A percentile compares a stretch with the other conserved stretches of the same genome.
Conservation (phyloP, 1,140 invertebrate genomes). For the Procambarus clarkii region DNA sequence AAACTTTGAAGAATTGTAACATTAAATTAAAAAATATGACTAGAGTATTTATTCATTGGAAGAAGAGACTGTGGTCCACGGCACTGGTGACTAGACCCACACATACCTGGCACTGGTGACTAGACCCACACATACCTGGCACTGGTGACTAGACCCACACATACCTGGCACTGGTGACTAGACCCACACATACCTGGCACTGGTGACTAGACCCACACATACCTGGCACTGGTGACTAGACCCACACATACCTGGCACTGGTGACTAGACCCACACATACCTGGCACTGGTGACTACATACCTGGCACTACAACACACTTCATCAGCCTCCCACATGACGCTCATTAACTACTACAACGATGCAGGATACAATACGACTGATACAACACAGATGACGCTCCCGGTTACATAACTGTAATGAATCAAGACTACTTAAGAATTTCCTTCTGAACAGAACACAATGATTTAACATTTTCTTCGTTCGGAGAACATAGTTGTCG, state of each 20-base stretch:
- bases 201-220: no score
- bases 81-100: not conserved
- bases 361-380: not conserved
- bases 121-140: no score
- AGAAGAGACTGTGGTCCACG: not conserved
- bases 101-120: no score
- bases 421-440: not conserved
- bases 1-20: not conserved
- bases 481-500: no score
- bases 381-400: not conserved
- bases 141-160: no score
- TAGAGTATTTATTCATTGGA: not conserved
- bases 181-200: no score
- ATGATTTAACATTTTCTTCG: no score
- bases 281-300: not conserved
- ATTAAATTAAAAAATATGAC: not conserved
- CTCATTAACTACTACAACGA: not conserved
- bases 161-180: no score
- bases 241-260: no score
- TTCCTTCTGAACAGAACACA: not conserved
- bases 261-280: no score
- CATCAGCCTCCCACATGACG: not conserved
- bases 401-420: not conserved
- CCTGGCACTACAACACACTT: not conserved
- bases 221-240: no score